phyloP scores from a whole-genome alignment of 2,888 invertebrate genomes.

The Aporophyla nigra region DNA sequence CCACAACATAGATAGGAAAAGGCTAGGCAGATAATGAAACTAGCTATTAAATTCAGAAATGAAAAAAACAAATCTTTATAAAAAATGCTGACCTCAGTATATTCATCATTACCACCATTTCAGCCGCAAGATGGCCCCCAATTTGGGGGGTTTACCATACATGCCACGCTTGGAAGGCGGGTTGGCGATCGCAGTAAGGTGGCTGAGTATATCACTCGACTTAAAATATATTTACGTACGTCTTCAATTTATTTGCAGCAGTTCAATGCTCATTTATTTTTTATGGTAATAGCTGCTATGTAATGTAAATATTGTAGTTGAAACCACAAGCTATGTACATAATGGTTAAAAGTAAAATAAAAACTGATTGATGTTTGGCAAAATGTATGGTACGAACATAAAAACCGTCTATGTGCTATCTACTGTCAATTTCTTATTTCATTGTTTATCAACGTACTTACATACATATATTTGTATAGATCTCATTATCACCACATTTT shows the following conservation, averaged over 20 bases:
- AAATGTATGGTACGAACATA: not conserved
- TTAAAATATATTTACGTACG: not conserved
- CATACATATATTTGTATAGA: conserved; percentile 4
- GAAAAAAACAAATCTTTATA: no score
- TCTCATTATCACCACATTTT: conserved; percentile 25
- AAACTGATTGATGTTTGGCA: conserved; percentile 5
- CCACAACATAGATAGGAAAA: no score
- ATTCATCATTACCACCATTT: no score
- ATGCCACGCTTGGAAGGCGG: no score
- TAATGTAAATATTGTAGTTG: conserved; percentile 12
- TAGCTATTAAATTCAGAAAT: not conserved
- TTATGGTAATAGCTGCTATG: not conserved
- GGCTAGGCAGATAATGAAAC: no score
- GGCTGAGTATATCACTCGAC: no score
- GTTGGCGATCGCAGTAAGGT: no score
- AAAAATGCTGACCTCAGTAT: not conserved
- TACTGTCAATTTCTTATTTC: not conserved
- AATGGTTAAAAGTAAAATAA: not conserved
- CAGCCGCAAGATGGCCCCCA: no score
- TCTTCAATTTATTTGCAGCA: not conserved
- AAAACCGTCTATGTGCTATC: not conserved
- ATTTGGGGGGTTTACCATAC: no score
- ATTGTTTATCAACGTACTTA: not conserved
- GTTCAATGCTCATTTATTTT: not conserved
- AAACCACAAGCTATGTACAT: conserved; percentile 7